phyloP scores from a whole-genome alignment of 2,113 vertebrate genomes.

The Loxodonta africana region DNA sequence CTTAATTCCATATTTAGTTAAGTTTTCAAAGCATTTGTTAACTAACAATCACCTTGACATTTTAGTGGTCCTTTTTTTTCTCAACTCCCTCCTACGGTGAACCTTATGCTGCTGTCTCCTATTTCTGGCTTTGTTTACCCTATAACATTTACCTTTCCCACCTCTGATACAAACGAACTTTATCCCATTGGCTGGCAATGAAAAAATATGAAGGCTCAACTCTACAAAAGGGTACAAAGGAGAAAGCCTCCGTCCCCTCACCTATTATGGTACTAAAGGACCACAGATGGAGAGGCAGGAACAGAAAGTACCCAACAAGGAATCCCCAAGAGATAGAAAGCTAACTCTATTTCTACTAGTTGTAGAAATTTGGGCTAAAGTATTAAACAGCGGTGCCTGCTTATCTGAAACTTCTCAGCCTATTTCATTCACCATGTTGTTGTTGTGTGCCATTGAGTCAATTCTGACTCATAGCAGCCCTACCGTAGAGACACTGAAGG shows the following conservation, averaged over 20 bases:
- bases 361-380: background rate
- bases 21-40: background rate
- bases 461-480: too few relatives aligned
- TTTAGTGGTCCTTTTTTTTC: background rate
- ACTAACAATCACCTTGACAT: background rate
- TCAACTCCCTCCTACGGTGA: background rate
- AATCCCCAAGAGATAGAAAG: background rate
- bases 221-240: background rate
- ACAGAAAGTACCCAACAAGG: background rate
- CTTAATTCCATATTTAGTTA: slow-evolving; percentile 6
- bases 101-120: background rate
- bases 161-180: background rate
- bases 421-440: background rate
- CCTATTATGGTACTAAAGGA: background rate
- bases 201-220: too few relatives aligned
- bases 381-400: background rate
- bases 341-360: background rate
- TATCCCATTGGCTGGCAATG: background rate
- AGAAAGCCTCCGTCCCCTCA: background rate
- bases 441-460: background rate
- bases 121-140: background rate
- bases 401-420: background rate
- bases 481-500: background rate
- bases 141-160: background rate
- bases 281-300: background rate